Evolutionary conservation across 2,113 vertebrate genomes (phyloP), one percentile per base, ranked within the genome.

Genomic region (Ictalurus punctatus): DNA sequence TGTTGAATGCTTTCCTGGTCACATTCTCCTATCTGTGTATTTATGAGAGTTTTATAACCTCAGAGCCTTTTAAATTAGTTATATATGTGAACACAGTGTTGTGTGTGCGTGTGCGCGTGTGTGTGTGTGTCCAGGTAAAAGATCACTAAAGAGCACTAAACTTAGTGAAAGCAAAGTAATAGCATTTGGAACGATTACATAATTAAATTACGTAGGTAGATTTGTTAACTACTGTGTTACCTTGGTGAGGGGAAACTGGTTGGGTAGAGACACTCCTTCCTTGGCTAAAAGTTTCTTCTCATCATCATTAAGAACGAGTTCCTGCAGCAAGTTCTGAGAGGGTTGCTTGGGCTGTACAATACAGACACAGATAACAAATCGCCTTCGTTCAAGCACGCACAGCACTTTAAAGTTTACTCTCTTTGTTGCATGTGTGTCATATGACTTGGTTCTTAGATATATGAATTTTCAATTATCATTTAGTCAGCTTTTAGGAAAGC

Each of bases 221-320:
- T 76, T 23, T 76, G 23, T 27, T 19, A 76, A 19, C 2, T 27
- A 16, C 3, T 71, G 37, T 74, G 2, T 37, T 93, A 98, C 98
- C 97, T 99, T 99, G 87, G 97, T 97, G 81, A 99, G 96, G 30
- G 98, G 98, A 89, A 99, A 95, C 94, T 97, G 97, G 0, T 93
- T 96, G 88, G 98, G 95, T 88, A 99, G 91, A 3, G 93, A 94
- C 88, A 99, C 89, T 1, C 98, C 98, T 88, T 99, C 98, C 92
- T 99, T 99, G 7, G 94, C 95, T 93, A 99, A 93, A 86, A 99
- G 96, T 89, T 97, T 99, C 94, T 97, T 98, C 95, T 99, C 98
- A 0, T 99, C 98, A 84, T 99, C 98, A 0, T 97, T 97, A 91
- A 99, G 96, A 63, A 97, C 92, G 83, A 99, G 95, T 85, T 98